Evolutionary conservation across 2,113 vertebrate species (phyloP).

Genomic region (Blennius ocellaris): DNA sequence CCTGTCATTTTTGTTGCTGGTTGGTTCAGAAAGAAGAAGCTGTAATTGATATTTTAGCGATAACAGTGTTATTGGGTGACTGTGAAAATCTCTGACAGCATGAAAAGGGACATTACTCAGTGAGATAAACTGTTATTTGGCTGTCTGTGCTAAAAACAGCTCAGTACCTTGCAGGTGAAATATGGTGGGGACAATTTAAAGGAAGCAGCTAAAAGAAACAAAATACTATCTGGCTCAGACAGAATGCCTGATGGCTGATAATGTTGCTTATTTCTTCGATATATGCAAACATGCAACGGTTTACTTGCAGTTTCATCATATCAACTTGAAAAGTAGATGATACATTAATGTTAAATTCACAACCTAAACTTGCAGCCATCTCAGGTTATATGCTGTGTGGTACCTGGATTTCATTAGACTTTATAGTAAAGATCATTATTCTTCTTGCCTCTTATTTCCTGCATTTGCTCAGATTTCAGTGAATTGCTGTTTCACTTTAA

Average conservation of each 20-base stretch:
- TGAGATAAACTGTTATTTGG: neutral
- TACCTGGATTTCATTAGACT: neutral
- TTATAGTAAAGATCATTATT: neutral
- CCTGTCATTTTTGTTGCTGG: neutral
- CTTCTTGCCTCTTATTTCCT: neutral
- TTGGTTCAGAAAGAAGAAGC: neutral
- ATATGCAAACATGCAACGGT: neutral
- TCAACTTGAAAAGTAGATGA: neutral
- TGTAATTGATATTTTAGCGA: neutral
- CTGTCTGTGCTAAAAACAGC: neutral
- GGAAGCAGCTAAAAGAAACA: neutral
- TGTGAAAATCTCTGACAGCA: neutral
- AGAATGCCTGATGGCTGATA: neutral
- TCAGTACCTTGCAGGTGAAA: neutral
- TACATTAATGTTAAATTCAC: neutral
- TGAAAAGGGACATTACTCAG: neutral
- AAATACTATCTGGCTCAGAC: neutral
- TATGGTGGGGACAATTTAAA: neutral
- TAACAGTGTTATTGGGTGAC: neutral
- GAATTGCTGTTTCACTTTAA: constrained; percentile 14
- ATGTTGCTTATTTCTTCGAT: neutral
- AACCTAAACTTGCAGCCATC: neutral
- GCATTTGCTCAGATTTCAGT: constrained; percentile 16
- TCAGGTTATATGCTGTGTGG: neutral
- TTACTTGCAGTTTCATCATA: neutral